Base-by-base conservation (phyloP, 2,797 vertebrate genomes). In the Chrysocyon brachyurus region DNA sequence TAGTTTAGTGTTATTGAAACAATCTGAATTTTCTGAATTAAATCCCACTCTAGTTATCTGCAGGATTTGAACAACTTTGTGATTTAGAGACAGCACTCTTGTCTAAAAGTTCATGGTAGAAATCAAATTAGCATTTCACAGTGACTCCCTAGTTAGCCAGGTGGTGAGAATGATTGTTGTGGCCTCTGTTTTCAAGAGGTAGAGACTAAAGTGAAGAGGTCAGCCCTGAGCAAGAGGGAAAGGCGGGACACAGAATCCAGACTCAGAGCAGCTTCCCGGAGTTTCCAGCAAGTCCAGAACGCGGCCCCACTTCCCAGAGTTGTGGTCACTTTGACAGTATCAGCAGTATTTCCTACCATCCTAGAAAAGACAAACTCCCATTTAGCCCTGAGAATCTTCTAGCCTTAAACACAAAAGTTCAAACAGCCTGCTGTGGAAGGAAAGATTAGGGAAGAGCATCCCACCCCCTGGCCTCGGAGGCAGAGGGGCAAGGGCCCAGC, bases 261-360 rank as follows among this genome's bases (percentile, higher is more conserved):
- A 49, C 54, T 33, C 31, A 3, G 9, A 0, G 1, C 15, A 2
- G 3, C 6, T n/a, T 81, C 21, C 21, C 0, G 3, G 9, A 8
- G 12, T 9, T 36, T 75, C 56, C 8, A 6, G 24, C 12, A 8
- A 11, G 36, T n/a, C 36, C 26, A 17, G 24, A 61, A 10, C 10
- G 2, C 0, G 6, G 12, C 26, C 36, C 57, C 61, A 31, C 36
- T 68, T 54, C 17, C 54, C 4, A 3, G 72, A 56, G 28, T 11
- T 19, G 63, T 12, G 21, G 31, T 5, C 17, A 11, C 16, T 81
- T 84, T 11, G 5, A 81, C 49, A 2, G 16, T 12, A 1, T 26
- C 21, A 5, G 66, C 33, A n/a, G 59, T 12, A 57, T 21, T 85
- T 85, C 59, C 21, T 26, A 70, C 79, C 61, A 59, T 31, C 54